Evolutionary conservation across 2,113 vertebrate genomes (phyloP).

Genomic region (Anser cygnoides): DNA sequence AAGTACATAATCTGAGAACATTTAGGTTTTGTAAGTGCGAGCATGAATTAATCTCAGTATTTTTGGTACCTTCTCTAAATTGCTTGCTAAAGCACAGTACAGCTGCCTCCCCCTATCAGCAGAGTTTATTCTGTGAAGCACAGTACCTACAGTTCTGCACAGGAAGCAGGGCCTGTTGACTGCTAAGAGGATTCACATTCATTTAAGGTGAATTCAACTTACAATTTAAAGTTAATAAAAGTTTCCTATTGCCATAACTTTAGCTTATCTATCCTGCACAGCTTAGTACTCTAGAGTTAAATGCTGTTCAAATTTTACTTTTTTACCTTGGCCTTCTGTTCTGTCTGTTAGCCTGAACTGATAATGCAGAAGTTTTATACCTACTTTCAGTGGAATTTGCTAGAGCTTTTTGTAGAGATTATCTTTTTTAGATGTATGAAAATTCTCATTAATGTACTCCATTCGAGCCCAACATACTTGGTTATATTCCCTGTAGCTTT

Average conservation of each 20-base stretch:
- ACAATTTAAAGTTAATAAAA: background rate
- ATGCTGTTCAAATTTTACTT: background rate
- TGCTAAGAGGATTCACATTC: background rate
- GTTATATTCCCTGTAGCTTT: background rate
- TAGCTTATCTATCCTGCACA: background rate
- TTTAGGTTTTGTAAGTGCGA: background rate
- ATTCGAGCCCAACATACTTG: background rate
- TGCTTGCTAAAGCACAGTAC: background rate
- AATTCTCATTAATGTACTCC: background rate
- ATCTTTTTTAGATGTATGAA: background rate
- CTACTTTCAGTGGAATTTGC: background rate
- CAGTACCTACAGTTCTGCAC: background rate
- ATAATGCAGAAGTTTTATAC: background rate
- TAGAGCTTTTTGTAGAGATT: background rate
- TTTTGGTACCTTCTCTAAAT: background rate
- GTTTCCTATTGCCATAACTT: background rate
- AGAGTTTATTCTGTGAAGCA: background rate
- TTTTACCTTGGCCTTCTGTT: background rate
- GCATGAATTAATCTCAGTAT: background rate
- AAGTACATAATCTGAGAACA: background rate
- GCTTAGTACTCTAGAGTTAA: background rate
- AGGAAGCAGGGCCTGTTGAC: background rate
- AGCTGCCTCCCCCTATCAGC: background rate
- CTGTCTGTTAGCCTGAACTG: background rate
- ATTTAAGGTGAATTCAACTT: background rate